Evolutionary conservation across 2,113 vertebrate genomes (phyloP), one percentile per base, ranked within the genome.

Genomic region (Synodontis membranacea): DNA sequence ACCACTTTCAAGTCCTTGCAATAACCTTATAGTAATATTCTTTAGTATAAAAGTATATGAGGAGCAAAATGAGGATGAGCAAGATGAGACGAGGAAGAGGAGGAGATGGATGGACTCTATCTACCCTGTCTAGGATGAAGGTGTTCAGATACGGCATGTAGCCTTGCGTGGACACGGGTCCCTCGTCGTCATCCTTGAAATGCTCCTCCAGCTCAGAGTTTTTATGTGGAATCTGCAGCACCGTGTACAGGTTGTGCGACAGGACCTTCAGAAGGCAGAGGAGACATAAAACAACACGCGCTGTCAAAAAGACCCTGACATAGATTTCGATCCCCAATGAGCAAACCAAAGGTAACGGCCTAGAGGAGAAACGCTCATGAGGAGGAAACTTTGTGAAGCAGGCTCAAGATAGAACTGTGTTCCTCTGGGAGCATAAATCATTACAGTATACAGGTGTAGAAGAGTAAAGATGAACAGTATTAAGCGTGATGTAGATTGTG

Each of bases 111-210:
- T 37, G 46, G 66, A 50, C 10, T 60, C 19, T 37, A 64, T 52
- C 58, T 93, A 97, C 98, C 96, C 99, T 99, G 89, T 97, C 97
- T 93, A 99, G 94, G 91, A 99, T 99, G 93, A 98, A 99, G 90
- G 93, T 98, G 93, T 97, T 98, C 84, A 99, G 96, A 90, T 99
- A 99, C 0, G 98, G 98, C 98, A 99, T 99, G 94, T 99, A 99
- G 11, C 98, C 98, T 91, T 99, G 97, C 89, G 96, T 99, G 90
- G 98, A 99, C 85, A 99, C 98, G 0, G 97, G 98, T 15, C 98
- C 98, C 91, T 98, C 96, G 2, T 99, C 97, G 6, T 99, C 96
- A 0, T 99, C 98, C 90, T 97, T 96, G 1, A 99, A 99, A 88
- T 99, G 97, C 44, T 99, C 97, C 90, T 99, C 98, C 91, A 99